A percentile compares a stretch with the other conserved stretches of the same genome.
Conservation (phyloP, 2,888 invertebrate species). For the Kuschelorhynchus macadamiae region DNA sequence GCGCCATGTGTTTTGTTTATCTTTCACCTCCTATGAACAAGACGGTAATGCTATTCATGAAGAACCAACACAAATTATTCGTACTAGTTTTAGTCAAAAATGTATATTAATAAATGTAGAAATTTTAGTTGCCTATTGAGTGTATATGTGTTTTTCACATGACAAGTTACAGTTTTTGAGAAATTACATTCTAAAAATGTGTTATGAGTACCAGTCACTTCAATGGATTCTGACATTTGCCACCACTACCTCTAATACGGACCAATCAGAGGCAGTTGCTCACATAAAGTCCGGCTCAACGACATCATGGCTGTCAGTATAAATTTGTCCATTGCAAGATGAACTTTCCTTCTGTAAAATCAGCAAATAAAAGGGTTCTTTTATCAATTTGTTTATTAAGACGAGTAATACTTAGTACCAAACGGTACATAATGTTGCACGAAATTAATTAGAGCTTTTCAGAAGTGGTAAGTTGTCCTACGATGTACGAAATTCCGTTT, state of each 20-base stretch:
- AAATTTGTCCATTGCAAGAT: constrained; percentile 92
- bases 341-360: constrained; percentile 84
- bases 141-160: too few species aligned
- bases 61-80: too few species aligned
- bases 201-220: constrained; percentile 30
- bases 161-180: too few species aligned
- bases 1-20: constrained; percentile 36
- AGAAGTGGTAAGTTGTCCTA: constrained; percentile 54
- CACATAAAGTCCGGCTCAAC: constrained; percentile 88
- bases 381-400: constrained; percentile 60
- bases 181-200: too few species aligned
- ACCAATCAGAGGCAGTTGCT: constrained; percentile 78
- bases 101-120: too few species aligned
- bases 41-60: too few species aligned
- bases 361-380: constrained; percentile 64
- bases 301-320: constrained; percentile 98
- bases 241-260: constrained; percentile 57
- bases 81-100: too few species aligned
- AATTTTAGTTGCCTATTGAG: too few species aligned
- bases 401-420: constrained; percentile 57
- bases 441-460: constrained; percentile 54
- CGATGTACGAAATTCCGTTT: background rate
- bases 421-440: constrained; percentile 64
- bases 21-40: background rate
- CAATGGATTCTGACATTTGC: constrained; percentile 47